phyloP scores from a whole-genome alignment of 1,140 invertebrate genomes.

The Neomicropteryx cornuta region DNA sequence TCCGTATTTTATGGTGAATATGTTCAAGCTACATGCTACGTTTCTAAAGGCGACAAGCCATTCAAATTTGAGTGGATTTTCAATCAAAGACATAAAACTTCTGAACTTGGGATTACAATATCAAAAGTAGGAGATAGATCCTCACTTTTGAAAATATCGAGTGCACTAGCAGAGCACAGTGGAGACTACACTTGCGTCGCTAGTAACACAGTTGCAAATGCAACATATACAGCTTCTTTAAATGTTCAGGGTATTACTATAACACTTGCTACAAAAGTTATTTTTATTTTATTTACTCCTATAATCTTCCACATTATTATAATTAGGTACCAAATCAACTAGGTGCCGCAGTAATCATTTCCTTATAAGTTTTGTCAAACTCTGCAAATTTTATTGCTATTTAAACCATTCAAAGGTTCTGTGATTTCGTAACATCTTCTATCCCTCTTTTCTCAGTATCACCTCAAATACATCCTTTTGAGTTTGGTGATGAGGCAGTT shows the following conservation, averaged over 20 bases:
- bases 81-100: constrained; percentile 37
- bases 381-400: too few species aligned
- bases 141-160: constrained; percentile 64
- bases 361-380: too few species aligned
- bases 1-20: constrained; percentile 61
- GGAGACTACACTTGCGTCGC: constrained; percentile 74
- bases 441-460: constrained; percentile 33
- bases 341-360: too few species aligned
- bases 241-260: constrained; percentile 54
- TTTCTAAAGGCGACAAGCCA: constrained; percentile 57
- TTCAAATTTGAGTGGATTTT: constrained; percentile 51
- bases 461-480: constrained; percentile 48
- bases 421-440: constrained; percentile 12
- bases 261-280: constrained; percentile 16
- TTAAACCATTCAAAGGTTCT: too few species aligned
- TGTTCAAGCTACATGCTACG: constrained; percentile 53
- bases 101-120: constrained; percentile 38
- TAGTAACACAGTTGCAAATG: constrained; percentile 53
- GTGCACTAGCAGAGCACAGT: constrained; percentile 58
- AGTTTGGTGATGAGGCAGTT: constrained; percentile 41
- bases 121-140: constrained; percentile 56
- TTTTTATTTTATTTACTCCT: constrained; percentile 12
- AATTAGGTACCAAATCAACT: constrained; percentile 9
- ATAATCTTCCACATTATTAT: background rate
- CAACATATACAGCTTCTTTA: constrained; percentile 52